A percentile compares a stretch with the other conserved stretches of the same genome.
Evolutionary conservation across 2,797 vertebrate species (phyloP).

Genomic region (Mormyrus proboscirostris): DNA sequence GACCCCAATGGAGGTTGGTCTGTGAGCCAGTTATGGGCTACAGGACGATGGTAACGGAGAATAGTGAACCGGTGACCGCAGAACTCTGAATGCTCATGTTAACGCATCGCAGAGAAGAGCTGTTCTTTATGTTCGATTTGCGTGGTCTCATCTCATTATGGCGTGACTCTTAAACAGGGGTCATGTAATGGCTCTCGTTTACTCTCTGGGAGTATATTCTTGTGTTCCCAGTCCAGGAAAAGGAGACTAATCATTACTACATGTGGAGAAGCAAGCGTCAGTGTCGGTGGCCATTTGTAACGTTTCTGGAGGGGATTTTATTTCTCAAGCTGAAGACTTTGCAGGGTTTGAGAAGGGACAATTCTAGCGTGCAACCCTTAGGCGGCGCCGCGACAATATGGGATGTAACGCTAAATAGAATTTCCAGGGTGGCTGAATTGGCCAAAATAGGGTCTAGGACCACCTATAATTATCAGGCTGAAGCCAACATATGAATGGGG

Average conservation of each 20-base stretch:
- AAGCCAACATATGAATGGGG: not conserved
- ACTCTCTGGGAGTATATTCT: not conserved
- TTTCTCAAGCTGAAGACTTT: not conserved
- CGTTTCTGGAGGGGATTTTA: not conserved
- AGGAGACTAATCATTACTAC: not conserved
- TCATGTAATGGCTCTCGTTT: not conserved
- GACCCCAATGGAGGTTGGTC: conserved; percentile 78
- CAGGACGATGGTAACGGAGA: not conserved
- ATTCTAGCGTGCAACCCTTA: not conserved
- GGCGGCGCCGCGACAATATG: not conserved
- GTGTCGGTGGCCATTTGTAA: not conserved
- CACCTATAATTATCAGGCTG: not conserved
- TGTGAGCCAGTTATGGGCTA: not conserved
- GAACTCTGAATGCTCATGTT: not conserved
- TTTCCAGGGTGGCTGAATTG: not conserved
- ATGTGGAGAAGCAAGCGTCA: not conserved
- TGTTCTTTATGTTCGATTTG: not conserved
- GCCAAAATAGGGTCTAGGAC: not conserved
- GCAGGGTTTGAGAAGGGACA: not conserved
- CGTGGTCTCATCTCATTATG: not conserved
- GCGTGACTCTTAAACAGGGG: not conserved
- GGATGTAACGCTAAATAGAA: not conserved
- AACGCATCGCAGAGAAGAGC: not conserved
- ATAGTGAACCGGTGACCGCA: not conserved
- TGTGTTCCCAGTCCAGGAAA: not conserved